These are phyloP conservation scores for Pygoscelis antarcticus DNA, from an alignment of 2,113 vertebrate species.

Conservation along the genomic window DNA sequence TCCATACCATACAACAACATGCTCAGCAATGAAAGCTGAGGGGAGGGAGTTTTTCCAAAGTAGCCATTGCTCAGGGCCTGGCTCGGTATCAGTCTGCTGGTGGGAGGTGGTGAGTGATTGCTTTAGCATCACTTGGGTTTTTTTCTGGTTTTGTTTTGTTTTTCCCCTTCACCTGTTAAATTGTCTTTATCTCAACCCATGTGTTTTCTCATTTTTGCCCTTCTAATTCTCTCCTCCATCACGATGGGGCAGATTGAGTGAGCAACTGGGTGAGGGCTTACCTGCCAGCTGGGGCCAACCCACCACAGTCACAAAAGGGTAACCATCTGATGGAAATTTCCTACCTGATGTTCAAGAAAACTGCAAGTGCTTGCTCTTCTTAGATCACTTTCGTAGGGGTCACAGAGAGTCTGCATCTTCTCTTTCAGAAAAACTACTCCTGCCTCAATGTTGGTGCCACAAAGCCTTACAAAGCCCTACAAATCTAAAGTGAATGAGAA, in stretches of 20 bases:
- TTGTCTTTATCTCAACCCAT: neutral
- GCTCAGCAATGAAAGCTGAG: neutral
- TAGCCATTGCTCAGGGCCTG: neutral
- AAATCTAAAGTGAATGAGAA: neutral
- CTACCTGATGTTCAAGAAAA: neutral
- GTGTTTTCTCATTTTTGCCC: neutral
- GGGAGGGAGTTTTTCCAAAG: neutral
- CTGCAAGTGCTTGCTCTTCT: neutral
- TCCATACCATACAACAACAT: neutral
- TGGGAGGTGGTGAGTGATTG: neutral
- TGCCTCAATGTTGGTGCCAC: neutral
- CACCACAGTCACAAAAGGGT: neutral
- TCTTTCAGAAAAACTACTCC: neutral
- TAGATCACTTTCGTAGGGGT: neutral
- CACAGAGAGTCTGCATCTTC: neutral
- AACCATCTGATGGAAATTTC: neutral
- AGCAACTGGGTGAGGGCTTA: neutral
- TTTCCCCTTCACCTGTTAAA: neutral
- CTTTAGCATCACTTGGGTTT: neutral
- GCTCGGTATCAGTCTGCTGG: neutral
- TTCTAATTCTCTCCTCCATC: neutral
- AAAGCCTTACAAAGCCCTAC: neutral
- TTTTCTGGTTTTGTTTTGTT: neutral
- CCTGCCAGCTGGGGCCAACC: neutral
- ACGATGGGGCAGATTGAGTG: rapidly evolving